Base-by-base conservation (phyloP, 2,113 vertebrate genomes). In the Tragelaphus scriptus region DNA sequence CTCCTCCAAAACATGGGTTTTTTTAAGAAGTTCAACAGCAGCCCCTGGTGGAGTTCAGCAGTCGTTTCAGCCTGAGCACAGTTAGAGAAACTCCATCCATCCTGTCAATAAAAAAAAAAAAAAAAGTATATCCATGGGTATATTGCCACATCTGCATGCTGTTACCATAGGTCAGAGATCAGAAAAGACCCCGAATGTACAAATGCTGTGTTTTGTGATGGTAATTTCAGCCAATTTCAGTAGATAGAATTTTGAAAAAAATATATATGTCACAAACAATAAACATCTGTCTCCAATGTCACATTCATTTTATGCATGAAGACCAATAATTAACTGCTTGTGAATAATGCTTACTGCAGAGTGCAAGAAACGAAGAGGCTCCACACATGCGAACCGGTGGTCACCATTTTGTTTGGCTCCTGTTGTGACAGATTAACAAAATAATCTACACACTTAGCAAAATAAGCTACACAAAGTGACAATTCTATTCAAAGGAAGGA, bases 21-120 rank as follows among this genome's bases (percentile, higher is more conserved):
- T 71, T 85, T 98, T 98, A 32, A 92, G 98, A 98, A 98, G 98
- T 98, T 98, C 99, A 98, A 98, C 98, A 99, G 99, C 98, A 98
- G 95, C 99, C 98, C 98, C 99, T 99, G 98, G 98, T 98, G 99
- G 98, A 98, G n/a, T 49, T 95, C 59, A 2, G 87, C 56, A 16
- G 98, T 93, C 93, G 53, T 89, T 97, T 97, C 96, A 97, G 71
- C 51, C 91, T 87, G 47, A 93, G 36, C 88, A 61, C 85, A 40
- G 61, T 96, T 47, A 30, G 23, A 89, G 97, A 58, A 81, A 85
- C 63, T 81, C 90, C 49, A 63, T 61, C 85, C 36, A 53, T 16
- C 26, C 32, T 21, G 47, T 90, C 63, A 47, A 96, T 71, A 95
- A 96, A 97, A 95, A 82, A 94, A 95, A 94, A n/a, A 95, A 97